Base-by-base conservation (phyloP, 2,113 vertebrate species). In the Manacus vitellinus region DNA sequence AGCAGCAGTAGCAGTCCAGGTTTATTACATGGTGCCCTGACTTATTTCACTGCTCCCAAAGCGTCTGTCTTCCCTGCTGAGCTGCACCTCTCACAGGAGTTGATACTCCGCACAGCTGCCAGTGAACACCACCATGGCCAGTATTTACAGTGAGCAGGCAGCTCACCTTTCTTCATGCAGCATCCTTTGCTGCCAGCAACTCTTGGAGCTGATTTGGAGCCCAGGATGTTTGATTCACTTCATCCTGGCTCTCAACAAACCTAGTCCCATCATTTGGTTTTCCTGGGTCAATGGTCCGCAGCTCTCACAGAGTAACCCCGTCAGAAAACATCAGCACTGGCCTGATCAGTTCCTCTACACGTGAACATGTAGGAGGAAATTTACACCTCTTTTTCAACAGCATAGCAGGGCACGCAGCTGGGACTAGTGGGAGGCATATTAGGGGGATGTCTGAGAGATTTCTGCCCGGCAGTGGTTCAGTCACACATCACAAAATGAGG, bases 141-240 rank as follows among this genome's bases (percentile, higher is more conserved):
- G 11, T 1, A 8, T 20, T 54, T 44, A 8, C 19, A 31, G 37
- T 4, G 43, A n/a, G 14, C 22, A 67, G 39, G 75, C 12, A 67
- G 35, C 27, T 72, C 1, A 0, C 66, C 22, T 41, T 31, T 44
- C 61, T 35, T 54, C 39, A 17, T 0, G 0, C 7, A 43, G 24
- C 24, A 71, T 9, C n/a, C 31, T 78, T n/a, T 63, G 19, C 37
- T 59, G 0, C 17, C 23, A 17, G 31, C 43, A 43, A 12, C 30
- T 46, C 75, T 41, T 66, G 56, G 51, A 59, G 27, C 7, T 27
- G 30, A 8, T 79, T 78, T 85, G 56, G 2, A 30, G 33, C 6
- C 28, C 1, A 5, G 4, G 44, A 33, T 23, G 16, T 41, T 47
- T 35, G 10, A 44, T 68, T 63, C 2, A 1, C 24, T 41, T 80